phyloP scores from a whole-genome alignment of 1,140 invertebrate species.

The Apolygus lucorum region DNA sequence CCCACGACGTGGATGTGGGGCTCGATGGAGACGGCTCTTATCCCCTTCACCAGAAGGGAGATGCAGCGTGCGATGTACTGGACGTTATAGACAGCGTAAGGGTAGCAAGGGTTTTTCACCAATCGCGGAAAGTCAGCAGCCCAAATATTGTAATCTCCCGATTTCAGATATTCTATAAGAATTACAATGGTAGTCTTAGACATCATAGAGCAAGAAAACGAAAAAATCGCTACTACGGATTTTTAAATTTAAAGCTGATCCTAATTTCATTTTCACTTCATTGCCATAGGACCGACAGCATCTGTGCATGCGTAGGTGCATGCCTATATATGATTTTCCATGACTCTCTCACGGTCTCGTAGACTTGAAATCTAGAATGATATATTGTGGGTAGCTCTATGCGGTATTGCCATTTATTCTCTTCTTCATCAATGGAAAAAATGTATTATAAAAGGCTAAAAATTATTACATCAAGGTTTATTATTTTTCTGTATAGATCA shows the following conservation, averaged over 20 bases:
- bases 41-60: slow-evolving; percentile 46
- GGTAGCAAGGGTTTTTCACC: slow-evolving; percentile 52
- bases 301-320: no score
- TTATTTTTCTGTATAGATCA: no score
- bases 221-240: not conserved
- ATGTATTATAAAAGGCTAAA: no score
- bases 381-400: no score
- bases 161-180: slow-evolving; percentile 50
- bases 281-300: no score
- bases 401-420: no score
- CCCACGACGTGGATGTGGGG: slow-evolving; percentile 55
- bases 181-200: not conserved
- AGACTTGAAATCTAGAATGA: no score
- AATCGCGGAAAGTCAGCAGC: slow-evolving; percentile 54
- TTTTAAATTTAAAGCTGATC: not conserved
- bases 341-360: not conserved
- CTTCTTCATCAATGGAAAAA: no score
- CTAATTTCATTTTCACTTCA: no score
- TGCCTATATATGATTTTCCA: not conserved
- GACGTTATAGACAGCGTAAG: slow-evolving; percentile 52
- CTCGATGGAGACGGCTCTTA: slow-evolving; percentile 39
- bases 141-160: slow-evolving; percentile 51
- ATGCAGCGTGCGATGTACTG: slow-evolving; percentile 51
- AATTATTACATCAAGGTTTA: no score
- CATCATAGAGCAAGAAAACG: not conserved